Percentiles rank a stretch among this genome's conserved stretches.
Conservation (phyloP, 2,797 vertebrate species). For the Hyperoplus immaculatus region DNA sequence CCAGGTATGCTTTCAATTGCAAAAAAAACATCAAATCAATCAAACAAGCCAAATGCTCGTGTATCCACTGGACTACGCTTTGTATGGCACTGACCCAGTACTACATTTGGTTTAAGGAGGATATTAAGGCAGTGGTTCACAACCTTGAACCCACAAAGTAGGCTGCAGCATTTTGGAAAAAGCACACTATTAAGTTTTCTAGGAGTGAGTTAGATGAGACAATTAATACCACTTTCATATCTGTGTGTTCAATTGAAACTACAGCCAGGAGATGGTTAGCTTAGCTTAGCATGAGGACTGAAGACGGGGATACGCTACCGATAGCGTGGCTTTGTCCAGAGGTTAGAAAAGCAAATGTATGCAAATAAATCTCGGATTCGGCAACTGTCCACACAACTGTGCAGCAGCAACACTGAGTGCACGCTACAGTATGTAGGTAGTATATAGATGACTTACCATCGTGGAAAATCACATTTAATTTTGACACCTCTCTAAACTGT, state of each 20-base stretch:
- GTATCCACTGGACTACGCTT: not conserved
- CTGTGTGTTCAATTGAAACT: too few species aligned
- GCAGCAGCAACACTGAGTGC: constrained; percentile 28
- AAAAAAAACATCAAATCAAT: not conserved
- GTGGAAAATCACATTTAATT: constrained; percentile 78
- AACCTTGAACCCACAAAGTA: not conserved
- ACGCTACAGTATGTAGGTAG: constrained; percentile 48
- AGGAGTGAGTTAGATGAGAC: not conserved
- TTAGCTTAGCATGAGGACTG: too few species aligned
- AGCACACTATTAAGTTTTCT: not conserved
- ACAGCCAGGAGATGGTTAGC: too few species aligned
- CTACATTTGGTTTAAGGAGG: not conserved
- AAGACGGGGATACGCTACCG: too few species aligned
- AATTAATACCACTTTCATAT: too few species aligned
- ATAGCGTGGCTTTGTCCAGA: not conserved
- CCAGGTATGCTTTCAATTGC: not conserved
- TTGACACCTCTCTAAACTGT: constrained; percentile 83
- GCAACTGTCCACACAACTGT: constrained; percentile 25
- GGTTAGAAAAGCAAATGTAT: not conserved
- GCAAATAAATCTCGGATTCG: not conserved
- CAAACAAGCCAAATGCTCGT: not conserved
- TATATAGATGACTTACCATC: constrained; percentile 69
- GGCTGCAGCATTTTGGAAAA: not conserved
- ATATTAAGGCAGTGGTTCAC: not conserved
- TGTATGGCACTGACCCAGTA: not conserved